Evolutionary conservation across 1,140 invertebrate species (phyloP).

Genomic region (Oncopeltus fasciatus): DNA sequence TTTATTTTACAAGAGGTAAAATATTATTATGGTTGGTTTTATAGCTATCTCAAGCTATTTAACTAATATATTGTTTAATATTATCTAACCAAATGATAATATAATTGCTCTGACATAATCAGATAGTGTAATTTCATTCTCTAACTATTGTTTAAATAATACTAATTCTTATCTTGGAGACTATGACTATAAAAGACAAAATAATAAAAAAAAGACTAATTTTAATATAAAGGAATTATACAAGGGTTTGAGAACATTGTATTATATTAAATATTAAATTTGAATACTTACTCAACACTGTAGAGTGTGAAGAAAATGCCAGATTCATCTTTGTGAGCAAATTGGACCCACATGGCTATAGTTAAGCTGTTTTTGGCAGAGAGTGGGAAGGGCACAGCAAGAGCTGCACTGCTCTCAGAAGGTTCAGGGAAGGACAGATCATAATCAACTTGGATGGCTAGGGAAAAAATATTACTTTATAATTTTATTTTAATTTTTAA

Average conservation of each 20-base stretch:
- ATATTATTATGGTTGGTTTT: no score
- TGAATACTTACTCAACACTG: slow-evolving; percentile 49
- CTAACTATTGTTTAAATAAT: no score
- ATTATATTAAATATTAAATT: no score
- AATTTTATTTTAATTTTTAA: background rate
- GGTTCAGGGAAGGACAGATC: slow-evolving; percentile 88
- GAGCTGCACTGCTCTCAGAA: slow-evolving; percentile 68
- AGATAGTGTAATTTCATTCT: no score
- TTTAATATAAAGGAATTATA: background rate
- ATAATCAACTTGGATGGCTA: slow-evolving; percentile 87
- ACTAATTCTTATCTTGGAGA: no score
- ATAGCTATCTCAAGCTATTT: no score
- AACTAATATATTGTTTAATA: no score
- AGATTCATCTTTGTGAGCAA: slow-evolving; percentile 71
- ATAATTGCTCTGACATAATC: no score
- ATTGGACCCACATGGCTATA: slow-evolving; percentile 91
- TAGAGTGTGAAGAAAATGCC: slow-evolving; percentile 91
- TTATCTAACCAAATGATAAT: no score
- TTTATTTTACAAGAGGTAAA: no score
- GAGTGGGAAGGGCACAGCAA: slow-evolving; percentile 72
- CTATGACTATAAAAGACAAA: background rate
- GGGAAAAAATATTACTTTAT: background rate
- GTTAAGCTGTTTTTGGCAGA: slow-evolving; percentile 67
- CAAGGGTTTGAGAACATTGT: background rate
- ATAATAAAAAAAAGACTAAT: background rate